Conservation (phyloP, 2,888 invertebrate species). For the Drosophila silvestris region DNA sequence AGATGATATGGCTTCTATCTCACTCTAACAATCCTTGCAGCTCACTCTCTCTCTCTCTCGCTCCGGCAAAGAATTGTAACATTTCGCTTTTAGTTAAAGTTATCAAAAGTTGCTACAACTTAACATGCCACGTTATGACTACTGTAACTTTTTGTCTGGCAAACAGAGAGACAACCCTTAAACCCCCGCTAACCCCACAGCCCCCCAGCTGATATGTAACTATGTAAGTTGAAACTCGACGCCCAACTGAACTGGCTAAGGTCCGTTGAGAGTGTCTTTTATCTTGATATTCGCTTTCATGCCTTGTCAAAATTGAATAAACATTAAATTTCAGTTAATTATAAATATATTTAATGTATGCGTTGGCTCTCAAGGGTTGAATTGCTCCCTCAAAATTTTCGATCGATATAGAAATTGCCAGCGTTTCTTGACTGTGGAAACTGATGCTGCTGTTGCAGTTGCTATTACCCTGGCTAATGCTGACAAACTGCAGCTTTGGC, state of each 20-base stretch:
- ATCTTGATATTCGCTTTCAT: slow-evolving; percentile 43
- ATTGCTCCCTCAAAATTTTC: slow-evolving; percentile 1
- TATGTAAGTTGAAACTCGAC: slow-evolving; percentile 21
- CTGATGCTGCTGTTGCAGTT: slow-evolving; percentile 4
- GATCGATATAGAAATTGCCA: slow-evolving; percentile 30
- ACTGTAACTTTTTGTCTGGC: slow-evolving; percentile 54
- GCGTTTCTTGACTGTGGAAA: slow-evolving; percentile 11
- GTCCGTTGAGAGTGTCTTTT: slow-evolving; percentile 29
- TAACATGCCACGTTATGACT: slow-evolving; percentile 67
- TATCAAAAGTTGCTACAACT: slow-evolving; percentile 62
- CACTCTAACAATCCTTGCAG: neutral
- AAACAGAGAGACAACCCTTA: slow-evolving; percentile 3
- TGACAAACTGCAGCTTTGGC: slow-evolving; percentile 78
- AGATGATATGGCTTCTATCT: slow-evolving; percentile 2
- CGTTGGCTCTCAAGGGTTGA: slow-evolving; percentile 1
- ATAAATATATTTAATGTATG: slow-evolving; percentile 42
- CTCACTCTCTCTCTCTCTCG: neutral
- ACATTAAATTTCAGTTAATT: slow-evolving; percentile 59
- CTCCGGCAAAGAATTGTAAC: slow-evolving; percentile 58
- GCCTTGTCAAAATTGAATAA: slow-evolving; percentile 47
- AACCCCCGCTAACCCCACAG: neutral
- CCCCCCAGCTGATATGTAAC: neutral
- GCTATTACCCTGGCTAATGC: slow-evolving; percentile 60
- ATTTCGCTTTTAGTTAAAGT: slow-evolving; percentile 54
- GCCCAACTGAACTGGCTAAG: slow-evolving; percentile 2